Evolutionary conservation across 2,113 vertebrate species (phyloP), one percentile per base, ranked within the genome.

Genomic region (Prietella phreatophila): DNA sequence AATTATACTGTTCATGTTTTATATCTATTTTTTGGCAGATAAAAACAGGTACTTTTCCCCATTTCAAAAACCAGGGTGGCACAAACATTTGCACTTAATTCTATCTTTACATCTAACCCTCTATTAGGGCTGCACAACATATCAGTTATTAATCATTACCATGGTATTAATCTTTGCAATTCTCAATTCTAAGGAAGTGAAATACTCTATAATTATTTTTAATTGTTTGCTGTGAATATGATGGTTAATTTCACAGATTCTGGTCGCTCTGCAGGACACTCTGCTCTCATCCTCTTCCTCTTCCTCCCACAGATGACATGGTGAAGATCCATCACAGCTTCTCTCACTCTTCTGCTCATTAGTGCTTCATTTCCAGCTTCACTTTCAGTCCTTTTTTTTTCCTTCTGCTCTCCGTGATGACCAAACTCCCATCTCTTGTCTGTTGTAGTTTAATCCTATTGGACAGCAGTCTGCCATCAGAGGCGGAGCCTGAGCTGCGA

Each of bases 401-500:
- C 39, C 53, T 53, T 5, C 39, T 25, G 69, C 42, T 81, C 1
- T 87, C 30, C 27, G 25, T 63, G n/a, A 65, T 93, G 83, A 93
- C 76, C 65, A 7, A 86, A 42, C 90, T 61, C 36, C 78, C 53
- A 42, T 25, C 1, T 76, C 11, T 71, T 61, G 30, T 58, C 36
- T 63, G 91, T 75, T 78, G 50, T 93, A 99, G 98, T 93, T 96
- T 99, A 22, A 97, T 96, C 17, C 93, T 98, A 87, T 93, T 95
- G 89, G 97, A 97, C 90, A 96, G 96, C 87, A 99, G 97, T 92
- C 94, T 99, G 47, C 95, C 97, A 0, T 85, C 93, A 0, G 97
- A 99, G 94, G 96, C 95, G 0, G 98, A 99, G 91, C 96, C 96
- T 0, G 96, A 99, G 88, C 86, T 99, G 87, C 95, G 95, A 22